These are phyloP conservation scores for Aotus griseimembra DNA, from an alignment of 2,797 vertebrate genomes.

Conservation along the genomic window DNA sequence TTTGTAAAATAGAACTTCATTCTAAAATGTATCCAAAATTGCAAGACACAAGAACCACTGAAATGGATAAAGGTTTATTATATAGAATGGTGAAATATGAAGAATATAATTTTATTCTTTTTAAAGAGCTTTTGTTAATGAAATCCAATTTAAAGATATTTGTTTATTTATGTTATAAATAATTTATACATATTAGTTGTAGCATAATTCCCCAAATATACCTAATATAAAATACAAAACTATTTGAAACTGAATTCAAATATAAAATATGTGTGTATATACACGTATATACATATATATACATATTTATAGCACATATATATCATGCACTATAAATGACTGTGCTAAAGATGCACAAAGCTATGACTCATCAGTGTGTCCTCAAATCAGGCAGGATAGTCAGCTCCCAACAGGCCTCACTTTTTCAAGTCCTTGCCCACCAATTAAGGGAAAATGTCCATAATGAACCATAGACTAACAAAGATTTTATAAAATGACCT, in stretches of 20 bases:
- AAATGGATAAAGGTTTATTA: constrained; percentile 82
- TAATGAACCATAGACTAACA: constrained; percentile 80
- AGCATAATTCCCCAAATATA: constrained; percentile 83
- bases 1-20: constrained; percentile 85
- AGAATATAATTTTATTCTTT: constrained; percentile 84
- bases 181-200: constrained; percentile 82
- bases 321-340: neutral
- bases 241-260: constrained; percentile 84
- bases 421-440: neutral
- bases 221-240: constrained; percentile 85
- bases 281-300: constrained; percentile 66
- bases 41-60: constrained; percentile 82
- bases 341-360: neutral
- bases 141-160: constrained; percentile 84
- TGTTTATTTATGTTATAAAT: constrained; percentile 77
- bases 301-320: neutral
- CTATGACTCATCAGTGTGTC: neutral
- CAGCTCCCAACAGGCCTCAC: neutral
- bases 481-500: constrained; percentile 80
- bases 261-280: constrained; percentile 79
- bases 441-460: constrained; percentile 80
- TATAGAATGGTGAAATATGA: constrained; percentile 81
- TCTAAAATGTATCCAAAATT: constrained; percentile 85
- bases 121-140: constrained; percentile 84
- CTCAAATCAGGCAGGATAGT: neutral